Percentiles rank a stretch among this genome's conserved stretches.
Conservation (phyloP, 2,113 vertebrate species). For the Phocoena phocoena region DNA sequence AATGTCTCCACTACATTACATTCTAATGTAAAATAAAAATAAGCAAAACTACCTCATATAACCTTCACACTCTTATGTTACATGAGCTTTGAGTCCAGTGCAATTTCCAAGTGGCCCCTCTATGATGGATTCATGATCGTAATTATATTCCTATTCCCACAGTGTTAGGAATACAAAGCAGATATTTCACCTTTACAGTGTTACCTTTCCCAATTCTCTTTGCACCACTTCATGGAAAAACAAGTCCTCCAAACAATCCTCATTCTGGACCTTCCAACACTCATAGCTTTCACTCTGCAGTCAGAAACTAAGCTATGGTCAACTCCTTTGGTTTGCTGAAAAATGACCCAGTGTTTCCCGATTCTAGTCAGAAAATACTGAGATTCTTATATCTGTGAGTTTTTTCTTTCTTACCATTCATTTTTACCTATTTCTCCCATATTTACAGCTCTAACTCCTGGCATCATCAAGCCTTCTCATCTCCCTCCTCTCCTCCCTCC, state of each 20-base stretch:
- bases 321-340: not conserved
- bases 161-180: not conserved
- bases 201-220: not conserved
- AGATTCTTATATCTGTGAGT: not conserved
- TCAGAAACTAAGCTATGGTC: not conserved
- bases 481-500: not conserved
- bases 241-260: not conserved
- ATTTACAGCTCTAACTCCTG: not conserved
- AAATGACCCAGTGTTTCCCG: not conserved
- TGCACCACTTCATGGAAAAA: not conserved
- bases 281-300: not conserved
- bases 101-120: not conserved
- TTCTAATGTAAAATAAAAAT: not conserved
- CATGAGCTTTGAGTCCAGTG: not conserved
- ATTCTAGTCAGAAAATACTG: not conserved
- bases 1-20: not conserved
- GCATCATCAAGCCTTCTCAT: not conserved
- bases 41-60: not conserved
- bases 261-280: not conserved
- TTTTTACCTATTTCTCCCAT: not conserved
- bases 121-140: not conserved
- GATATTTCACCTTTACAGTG: not conserved
- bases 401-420: not conserved
- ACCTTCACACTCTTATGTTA: not conserved
- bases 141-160: not conserved